These are phyloP conservation scores for Sinocyclocheilus rhinocerous DNA, from an alignment of 2,113 vertebrate genomes.

Conservation along the genomic window DNA sequence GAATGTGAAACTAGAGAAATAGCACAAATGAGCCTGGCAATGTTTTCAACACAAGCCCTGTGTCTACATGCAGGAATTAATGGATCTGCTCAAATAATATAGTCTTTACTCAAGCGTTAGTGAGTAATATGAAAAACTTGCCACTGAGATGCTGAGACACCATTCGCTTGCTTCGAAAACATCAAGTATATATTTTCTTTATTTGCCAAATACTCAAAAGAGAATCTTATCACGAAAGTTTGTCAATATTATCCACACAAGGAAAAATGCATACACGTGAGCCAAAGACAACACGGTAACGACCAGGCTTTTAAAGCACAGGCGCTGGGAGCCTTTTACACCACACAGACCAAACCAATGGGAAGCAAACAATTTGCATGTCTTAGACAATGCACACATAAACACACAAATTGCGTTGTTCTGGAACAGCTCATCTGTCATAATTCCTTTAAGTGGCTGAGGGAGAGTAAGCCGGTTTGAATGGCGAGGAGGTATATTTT, in stretches of 20 bases:
- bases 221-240: constrained; percentile 57
- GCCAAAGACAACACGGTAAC: constrained; percentile 9
- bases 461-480: constrained; percentile 49
- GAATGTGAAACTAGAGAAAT: constrained; percentile 53
- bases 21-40: constrained; percentile 43
- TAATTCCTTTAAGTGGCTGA: constrained; percentile 60
- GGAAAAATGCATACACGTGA: constrained; percentile 35
- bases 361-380: constrained; percentile 49
- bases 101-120: constrained; percentile 42
- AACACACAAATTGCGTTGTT: constrained; percentile 53
- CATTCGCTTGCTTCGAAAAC: constrained; percentile 35
- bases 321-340: constrained; percentile 5
- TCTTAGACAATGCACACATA: constrained; percentile 49
- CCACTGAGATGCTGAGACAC: constrained; percentile 21
- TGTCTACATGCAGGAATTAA: constrained; percentile 64
- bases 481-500: constrained; percentile 50
- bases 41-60: constrained; percentile 51
- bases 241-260: constrained; percentile 53
- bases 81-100: constrained; percentile 60
- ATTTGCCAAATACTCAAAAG: constrained; percentile 57
- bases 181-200: constrained; percentile 59
- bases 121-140: constrained; percentile 41
- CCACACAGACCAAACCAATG: constrained; percentile 32
- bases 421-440: constrained; percentile 55
- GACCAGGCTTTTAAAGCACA: neutral